Conservation (phyloP, 2,888 invertebrate genomes). For the Daptonema setosum region DNA sequence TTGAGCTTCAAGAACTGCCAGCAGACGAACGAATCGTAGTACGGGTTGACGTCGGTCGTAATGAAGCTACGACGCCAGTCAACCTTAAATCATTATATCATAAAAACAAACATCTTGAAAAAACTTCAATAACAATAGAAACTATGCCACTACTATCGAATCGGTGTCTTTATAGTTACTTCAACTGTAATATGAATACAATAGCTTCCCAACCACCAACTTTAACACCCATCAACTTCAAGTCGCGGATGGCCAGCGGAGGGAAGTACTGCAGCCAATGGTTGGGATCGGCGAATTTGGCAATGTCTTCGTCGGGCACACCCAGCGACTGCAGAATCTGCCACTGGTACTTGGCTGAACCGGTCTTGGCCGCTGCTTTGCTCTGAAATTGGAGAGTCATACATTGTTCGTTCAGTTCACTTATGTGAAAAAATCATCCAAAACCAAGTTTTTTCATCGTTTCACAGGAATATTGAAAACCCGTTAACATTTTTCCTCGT, state of each 20-base stretch:
- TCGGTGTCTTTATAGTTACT: background rate
- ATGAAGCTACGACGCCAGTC: constrained; percentile 97
- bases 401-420: background rate
- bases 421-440: too few species aligned
- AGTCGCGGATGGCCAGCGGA: constrained; percentile 59
- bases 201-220: constrained; percentile 34
- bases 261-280: constrained; percentile 97
- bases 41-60: constrained; percentile 91
- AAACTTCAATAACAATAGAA: background rate
- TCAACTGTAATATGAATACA: too few species aligned
- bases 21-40: constrained; percentile 83
- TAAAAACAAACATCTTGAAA: background rate
- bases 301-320: constrained; percentile 68
- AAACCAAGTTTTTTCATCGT: too few species aligned
- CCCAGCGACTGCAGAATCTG: constrained; percentile 90
- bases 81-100: constrained; percentile 38
- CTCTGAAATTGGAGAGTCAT: too few species aligned
- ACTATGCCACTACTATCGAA: background rate
- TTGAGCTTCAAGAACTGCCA: constrained; percentile 80
- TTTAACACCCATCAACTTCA: constrained; percentile 68
- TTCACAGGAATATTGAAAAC: too few species aligned
- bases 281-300: constrained; percentile 61
- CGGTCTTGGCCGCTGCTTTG: constrained; percentile 77
- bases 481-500: too few species aligned
- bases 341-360: constrained; percentile 79